phyloP scores from a whole-genome alignment of 2,113 vertebrate genomes.

The Herpetotheres cachinnans region DNA sequence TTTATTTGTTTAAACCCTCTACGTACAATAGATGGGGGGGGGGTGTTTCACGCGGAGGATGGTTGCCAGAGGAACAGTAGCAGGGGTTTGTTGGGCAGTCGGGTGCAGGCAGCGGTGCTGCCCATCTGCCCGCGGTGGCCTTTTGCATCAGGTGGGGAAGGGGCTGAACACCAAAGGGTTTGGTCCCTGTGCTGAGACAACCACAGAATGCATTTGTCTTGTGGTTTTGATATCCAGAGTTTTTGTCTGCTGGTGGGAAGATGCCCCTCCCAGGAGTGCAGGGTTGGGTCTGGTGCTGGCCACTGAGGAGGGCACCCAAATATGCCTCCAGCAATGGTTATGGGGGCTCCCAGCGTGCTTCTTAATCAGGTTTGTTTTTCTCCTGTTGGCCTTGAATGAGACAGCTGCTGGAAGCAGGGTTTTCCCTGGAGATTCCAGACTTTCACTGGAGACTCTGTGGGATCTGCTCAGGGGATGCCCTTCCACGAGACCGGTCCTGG shows the following conservation, averaged over 20 bases:
- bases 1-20: background rate
- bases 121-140: accelerated
- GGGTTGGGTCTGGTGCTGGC: background rate
- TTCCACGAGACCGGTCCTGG: background rate
- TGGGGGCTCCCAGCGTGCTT: background rate
- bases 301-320: background rate
- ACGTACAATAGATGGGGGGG: background rate
- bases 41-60: background rate
- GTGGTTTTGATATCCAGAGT: background rate
- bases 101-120: background rate
- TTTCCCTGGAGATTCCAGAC: background rate
- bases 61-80: accelerated
- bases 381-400: accelerated
- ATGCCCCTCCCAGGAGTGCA: background rate
- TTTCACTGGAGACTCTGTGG: no score
- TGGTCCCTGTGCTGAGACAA: background rate
- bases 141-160: background rate
- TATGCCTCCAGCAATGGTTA: background rate
- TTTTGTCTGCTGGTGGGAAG: background rate
- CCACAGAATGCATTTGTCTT: background rate
- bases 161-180: background rate
- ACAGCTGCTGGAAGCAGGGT: background rate
- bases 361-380: background rate
- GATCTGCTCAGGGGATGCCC: background rate
- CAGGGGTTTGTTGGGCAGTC: accelerated